A percentile compares a stretch with the other conserved stretches of the same genome.
phyloP scores from a whole-genome alignment of 1,140 invertebrate species.

The Archivesica marissinica region DNA sequence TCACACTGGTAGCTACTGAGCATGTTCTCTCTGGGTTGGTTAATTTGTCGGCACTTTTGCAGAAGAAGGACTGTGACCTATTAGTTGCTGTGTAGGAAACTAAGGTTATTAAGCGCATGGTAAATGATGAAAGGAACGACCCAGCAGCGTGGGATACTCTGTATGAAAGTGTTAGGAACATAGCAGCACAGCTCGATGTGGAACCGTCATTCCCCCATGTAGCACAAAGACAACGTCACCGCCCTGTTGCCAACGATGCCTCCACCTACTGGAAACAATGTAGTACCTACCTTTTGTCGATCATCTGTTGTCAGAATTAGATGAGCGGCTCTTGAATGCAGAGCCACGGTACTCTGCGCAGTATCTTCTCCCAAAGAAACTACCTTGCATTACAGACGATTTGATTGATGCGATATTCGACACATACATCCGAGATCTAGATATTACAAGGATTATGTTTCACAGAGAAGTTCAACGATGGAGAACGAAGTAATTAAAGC shows the following conservation, averaged over 20 bases:
- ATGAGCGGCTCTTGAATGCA: not conserved
- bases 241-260: conserved; percentile 35
- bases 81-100: conserved; percentile 52
- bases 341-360: not conserved
- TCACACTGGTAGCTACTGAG: conserved; percentile 47
- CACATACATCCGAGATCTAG: conserved; percentile 17
- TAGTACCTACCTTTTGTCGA: conserved; percentile 45
- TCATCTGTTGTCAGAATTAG: conserved; percentile 44
- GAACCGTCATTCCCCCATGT: not conserved
- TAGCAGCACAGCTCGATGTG: conserved; percentile 16
- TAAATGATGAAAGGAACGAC: conserved; percentile 30
- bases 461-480: conserved; percentile 2
- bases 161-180: conserved; percentile 19
- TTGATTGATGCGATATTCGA: conserved; percentile 5
- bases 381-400: not conserved
- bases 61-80: conserved; percentile 43
- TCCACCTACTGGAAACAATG: conserved; percentile 37
- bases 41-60: conserved; percentile 16
- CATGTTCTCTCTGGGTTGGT: conserved; percentile 28
- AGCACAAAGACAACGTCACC: not conserved
- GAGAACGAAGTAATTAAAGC: not conserved
- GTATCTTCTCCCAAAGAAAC: not conserved
- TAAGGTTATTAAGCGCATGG: conserved; percentile 20
- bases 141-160: conserved; percentile 28
- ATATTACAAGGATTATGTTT: conserved; percentile 18